Conservation (phyloP, 2,113 vertebrate species). For the Antigone vipio region DNA sequence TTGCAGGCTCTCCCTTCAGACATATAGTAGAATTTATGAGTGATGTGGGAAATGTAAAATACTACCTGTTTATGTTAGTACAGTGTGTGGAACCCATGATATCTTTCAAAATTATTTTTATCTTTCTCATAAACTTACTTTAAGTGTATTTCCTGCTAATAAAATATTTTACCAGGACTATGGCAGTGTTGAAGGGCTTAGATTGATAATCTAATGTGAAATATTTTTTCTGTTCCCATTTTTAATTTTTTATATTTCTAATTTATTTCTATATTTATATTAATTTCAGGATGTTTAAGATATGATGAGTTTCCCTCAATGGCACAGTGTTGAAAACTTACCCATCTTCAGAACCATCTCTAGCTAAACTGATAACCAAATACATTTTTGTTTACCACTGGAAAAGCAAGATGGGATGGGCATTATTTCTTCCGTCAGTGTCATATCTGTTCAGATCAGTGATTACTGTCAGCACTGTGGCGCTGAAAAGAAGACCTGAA, state of each 20-base stretch:
- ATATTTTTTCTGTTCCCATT: background rate
- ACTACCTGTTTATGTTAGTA: background rate
- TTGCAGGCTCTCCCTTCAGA: background rate
- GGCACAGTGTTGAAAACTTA: background rate
- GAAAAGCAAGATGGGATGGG: background rate
- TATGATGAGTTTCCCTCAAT: background rate
- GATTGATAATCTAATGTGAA: background rate
- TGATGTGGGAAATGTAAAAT: background rate
- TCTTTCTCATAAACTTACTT: background rate
- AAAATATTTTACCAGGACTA: background rate
- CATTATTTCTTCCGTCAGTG: background rate
- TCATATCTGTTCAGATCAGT: constrained; percentile 12
- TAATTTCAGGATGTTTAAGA: background rate
- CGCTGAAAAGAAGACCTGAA: background rate
- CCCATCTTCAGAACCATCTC: background rate
- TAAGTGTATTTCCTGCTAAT: background rate
- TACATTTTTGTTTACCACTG: background rate
- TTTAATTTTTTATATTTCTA: background rate
- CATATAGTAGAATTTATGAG: background rate
- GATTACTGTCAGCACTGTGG: background rate
- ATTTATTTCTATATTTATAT: background rate
- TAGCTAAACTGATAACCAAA: background rate
- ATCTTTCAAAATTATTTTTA: background rate
- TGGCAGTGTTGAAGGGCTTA: background rate
- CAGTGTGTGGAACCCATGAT: background rate